A percentile compares a stretch with the other conserved stretches of the same genome.
Evolutionary conservation across 1,140 invertebrate species (phyloP).

Genomic region (Brachionus calyciflorus): DNA sequence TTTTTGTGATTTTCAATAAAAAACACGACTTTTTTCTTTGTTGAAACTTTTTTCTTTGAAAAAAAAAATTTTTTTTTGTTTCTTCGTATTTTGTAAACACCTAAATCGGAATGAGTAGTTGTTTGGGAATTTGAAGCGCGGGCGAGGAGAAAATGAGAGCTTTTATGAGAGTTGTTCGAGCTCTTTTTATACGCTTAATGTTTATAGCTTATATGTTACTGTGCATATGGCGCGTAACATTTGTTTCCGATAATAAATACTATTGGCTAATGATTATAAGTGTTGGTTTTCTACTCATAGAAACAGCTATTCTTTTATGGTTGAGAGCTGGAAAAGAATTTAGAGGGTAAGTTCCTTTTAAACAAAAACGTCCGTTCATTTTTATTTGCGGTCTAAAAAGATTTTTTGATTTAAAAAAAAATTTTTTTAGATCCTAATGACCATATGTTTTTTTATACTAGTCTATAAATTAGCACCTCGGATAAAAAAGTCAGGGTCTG

Average conservation of each 20-base stretch:
- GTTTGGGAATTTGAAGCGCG: too few species aligned
- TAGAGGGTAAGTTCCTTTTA: constrained; percentile 9
- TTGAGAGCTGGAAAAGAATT: constrained; percentile 40
- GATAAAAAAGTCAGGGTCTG: too few species aligned
- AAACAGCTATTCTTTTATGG: constrained; percentile 42
- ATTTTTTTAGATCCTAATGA: not conserved
- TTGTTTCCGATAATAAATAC: constrained; percentile 30
- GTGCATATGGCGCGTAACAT: constrained; percentile 39
- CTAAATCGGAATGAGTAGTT: constrained; percentile 3
- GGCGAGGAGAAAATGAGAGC: constrained; percentile 46
- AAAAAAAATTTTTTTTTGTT: too few species aligned
- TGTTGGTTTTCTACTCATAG: constrained; percentile 24
- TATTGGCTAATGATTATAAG: constrained; percentile 41
- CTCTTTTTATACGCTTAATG: constrained; percentile 37
- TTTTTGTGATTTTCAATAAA: too few species aligned
- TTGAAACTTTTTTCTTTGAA: too few species aligned
- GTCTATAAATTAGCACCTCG: too few species aligned
- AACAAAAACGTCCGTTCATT: too few species aligned
- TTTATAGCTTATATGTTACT: constrained; percentile 32
- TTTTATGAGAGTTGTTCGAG: constrained; percentile 30
- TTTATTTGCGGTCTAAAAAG: not conserved
- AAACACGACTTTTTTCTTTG: too few species aligned
- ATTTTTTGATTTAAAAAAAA: not conserved
- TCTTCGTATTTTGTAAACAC: too few species aligned
- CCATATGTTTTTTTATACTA: too few species aligned